Percentiles rank a stretch among this genome's conserved stretches.
These are phyloP conservation scores for Semnopithecus entellus DNA, from an alignment of 2,113 vertebrate species.

Conservation along the genomic window DNA sequence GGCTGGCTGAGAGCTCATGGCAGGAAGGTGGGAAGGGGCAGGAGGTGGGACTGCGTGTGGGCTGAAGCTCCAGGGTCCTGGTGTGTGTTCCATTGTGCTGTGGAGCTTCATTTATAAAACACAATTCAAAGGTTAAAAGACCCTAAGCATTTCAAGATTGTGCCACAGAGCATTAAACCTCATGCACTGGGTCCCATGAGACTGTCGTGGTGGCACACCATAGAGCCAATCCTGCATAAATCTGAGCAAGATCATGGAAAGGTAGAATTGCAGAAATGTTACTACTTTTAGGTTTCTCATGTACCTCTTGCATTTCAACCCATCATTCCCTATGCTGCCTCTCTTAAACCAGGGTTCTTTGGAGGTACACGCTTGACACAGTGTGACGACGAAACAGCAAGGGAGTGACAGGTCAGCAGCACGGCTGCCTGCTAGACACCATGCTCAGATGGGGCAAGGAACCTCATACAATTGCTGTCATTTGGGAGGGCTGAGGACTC, in stretches of 20 bases:
- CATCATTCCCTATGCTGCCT: background rate
- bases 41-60: background rate
- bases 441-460: background rate
- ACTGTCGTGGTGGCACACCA: rapidly evolving
- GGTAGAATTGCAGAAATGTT: background rate
- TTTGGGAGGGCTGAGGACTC: background rate
- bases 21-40: background rate
- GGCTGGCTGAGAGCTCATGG: background rate
- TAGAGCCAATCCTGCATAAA: background rate
- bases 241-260: background rate
- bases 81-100: rapidly evolving
- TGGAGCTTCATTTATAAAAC: background rate
- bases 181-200: background rate
- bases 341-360: background rate
- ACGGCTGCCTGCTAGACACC: background rate
- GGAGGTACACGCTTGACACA: background rate
- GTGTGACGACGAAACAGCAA: rapidly evolving
- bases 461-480: background rate
- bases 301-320: background rate
- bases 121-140: background rate
- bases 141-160: background rate
- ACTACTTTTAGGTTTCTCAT: background rate
- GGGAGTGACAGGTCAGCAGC: rapidly evolving
- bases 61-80: background rate
- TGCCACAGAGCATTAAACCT: background rate